Evolutionary conservation across 2,797 vertebrate species (phyloP).

Genomic region (Dipus sagitta): DNA sequence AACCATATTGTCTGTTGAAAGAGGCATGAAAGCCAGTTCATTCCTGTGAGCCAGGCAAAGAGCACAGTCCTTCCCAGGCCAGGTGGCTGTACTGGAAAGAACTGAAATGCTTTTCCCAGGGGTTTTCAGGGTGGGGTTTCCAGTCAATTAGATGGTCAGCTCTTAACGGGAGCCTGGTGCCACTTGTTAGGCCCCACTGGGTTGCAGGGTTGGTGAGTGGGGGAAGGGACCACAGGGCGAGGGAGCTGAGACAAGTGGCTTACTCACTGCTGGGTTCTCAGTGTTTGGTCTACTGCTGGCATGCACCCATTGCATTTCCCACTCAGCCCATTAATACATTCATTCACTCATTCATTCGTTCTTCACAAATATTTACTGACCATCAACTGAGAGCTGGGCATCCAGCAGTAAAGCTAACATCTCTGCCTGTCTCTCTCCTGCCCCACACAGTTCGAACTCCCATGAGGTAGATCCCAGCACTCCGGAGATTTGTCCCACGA

Average conservation of each 20-base stretch:
- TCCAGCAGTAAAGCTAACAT: neutral
- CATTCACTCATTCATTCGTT: neutral
- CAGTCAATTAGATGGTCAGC: neutral
- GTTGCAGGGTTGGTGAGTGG: neutral
- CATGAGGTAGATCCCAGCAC: neutral
- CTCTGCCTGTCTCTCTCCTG: neutral
- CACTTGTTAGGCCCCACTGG: neutral
- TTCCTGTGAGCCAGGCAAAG: neutral
- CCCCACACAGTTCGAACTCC: neutral
- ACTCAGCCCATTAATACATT: neutral
- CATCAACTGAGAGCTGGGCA: neutral
- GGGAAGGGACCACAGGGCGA: neutral
- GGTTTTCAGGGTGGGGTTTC: neutral
- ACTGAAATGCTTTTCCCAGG: neutral
- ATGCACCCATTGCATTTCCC: too few species aligned
- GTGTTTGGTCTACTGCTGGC: neutral
- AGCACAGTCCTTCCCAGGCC: neutral
- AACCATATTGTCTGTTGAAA: neutral
- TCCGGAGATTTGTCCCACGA: neutral
- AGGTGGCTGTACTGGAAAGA: neutral
- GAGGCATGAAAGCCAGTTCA: neutral
- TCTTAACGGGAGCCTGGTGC: neutral
- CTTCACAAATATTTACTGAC: neutral
- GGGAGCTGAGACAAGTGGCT: neutral
- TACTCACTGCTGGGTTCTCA: neutral